phyloP scores from a whole-genome alignment of 2,113 vertebrate species.

The Rhabdomys dilectus region DNA sequence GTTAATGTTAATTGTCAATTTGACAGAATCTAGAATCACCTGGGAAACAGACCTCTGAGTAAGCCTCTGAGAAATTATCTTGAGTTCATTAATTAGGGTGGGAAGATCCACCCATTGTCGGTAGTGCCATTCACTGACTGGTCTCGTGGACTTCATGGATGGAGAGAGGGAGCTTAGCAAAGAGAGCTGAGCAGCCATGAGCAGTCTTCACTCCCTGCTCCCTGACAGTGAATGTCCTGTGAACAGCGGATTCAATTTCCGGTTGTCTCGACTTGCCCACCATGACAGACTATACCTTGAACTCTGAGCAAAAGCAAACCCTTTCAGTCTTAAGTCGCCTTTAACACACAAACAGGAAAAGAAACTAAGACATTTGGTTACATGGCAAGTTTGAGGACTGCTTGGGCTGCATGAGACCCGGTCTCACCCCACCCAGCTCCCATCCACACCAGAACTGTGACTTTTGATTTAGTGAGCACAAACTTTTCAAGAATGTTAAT shows the following conservation, averaged over 20 bases:
- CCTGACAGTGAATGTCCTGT: no score
- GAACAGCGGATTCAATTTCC: background rate
- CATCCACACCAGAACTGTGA: background rate
- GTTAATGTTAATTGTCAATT: background rate
- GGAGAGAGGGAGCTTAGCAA: background rate
- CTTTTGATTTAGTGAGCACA: conserved; percentile 2
- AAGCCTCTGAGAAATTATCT: background rate
- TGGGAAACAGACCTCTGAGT: background rate
- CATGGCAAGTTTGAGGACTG: background rate
- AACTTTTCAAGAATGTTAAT: background rate
- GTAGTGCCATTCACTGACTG: background rate
- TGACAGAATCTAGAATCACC: background rate
- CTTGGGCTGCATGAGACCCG: background rate
- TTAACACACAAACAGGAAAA: background rate
- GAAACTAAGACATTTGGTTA: background rate
- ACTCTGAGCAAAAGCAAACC: background rate
- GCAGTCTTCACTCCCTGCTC: background rate
- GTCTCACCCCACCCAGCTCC: background rate
- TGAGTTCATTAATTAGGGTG: background rate
- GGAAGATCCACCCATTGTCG: background rate
- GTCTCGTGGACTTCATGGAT: background rate
- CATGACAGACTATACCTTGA: no score
- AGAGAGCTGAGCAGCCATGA: no score
- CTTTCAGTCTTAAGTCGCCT: background rate
- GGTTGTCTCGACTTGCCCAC: background rate